These are phyloP conservation scores for Pollachius pollachius DNA, from an alignment of 2,113 vertebrate species.

Conservation along the genomic window DNA sequence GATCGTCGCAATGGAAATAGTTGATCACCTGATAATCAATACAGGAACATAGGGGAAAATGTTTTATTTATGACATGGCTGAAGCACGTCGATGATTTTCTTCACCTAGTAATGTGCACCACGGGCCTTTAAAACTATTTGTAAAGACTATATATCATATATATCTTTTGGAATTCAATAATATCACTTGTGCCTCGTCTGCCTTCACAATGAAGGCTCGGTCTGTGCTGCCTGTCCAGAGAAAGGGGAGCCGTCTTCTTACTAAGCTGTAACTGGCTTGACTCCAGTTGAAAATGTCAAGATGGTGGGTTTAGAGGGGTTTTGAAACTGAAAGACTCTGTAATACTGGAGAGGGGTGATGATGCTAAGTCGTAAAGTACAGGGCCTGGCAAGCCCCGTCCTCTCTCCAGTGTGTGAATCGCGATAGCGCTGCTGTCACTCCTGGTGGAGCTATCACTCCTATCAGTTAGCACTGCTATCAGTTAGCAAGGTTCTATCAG, in stretches of 20 bases:
- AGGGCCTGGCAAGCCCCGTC: constrained; percentile 13
- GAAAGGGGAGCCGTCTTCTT: constrained; percentile 38
- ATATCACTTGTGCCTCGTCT: constrained; percentile 30
- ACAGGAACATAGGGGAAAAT: too few species aligned
- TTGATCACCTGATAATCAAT: too few species aligned
- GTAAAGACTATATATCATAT: too few species aligned
- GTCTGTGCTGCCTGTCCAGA: constrained; percentile 27
- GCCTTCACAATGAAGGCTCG: constrained; percentile 1
- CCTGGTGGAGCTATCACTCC: too few species aligned
- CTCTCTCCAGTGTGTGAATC: not conserved
- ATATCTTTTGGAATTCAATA: too few species aligned
- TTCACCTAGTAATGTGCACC: too few species aligned
- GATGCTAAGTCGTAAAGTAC: constrained; percentile 24
- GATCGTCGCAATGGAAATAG: constrained; percentile 1
- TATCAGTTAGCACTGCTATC: too few species aligned
- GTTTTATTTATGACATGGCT: too few species aligned
- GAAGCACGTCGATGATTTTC: too few species aligned
- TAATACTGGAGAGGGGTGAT: constrained; percentile 19
- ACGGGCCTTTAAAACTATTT: too few species aligned
- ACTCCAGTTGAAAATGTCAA: constrained; percentile 42
- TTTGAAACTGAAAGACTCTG: constrained; percentile 17
- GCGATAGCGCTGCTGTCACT: too few species aligned
- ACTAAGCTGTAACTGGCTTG: not conserved
- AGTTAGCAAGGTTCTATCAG: too few species aligned
- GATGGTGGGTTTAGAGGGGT: constrained; percentile 16